Percentiles rank a stretch among this genome's conserved stretches.
These are phyloP conservation scores for Bruchidius siliquastri DNA, from an alignment of 2,888 invertebrate genomes.

Conservation along the genomic window DNA sequence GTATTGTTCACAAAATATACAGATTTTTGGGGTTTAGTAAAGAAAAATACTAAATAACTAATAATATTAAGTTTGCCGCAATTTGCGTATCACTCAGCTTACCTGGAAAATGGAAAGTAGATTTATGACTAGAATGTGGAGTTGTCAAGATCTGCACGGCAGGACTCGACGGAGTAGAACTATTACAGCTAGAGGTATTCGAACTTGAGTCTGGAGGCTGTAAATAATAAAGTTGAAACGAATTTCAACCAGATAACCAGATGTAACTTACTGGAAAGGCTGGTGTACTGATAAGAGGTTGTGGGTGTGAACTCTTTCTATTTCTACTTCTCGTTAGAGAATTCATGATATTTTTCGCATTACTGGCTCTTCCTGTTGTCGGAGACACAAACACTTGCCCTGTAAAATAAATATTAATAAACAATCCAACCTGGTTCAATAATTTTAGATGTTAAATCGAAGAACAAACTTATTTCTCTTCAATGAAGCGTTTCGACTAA, in stretches of 20 bases:
- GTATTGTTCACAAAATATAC: no score
- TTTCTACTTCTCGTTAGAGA: conserved; percentile 46
- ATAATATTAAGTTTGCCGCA: background rate
- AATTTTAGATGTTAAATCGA: no score
- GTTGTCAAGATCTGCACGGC: conserved; percentile 56
- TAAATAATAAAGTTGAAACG: conserved; percentile 23
- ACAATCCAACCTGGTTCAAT: conserved; percentile 1
- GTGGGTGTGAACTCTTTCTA: conserved; percentile 52
- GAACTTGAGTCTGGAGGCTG: conserved; percentile 83
- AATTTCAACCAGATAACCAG: background rate
- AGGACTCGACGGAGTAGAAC: conserved; percentile 93
- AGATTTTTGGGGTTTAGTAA: no score
- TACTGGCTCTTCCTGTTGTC: conserved; percentile 43
- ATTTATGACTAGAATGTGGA: conserved; percentile 45
- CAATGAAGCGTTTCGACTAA: no score
- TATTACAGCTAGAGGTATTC: conserved; percentile 93
- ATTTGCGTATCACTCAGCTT: conserved; percentile 11
- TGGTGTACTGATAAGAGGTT: conserved; percentile 54
- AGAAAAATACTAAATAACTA: no score
- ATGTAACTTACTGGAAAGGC: conserved; percentile 52
- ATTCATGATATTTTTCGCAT: conserved; percentile 46
- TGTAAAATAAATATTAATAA: conserved; percentile 11
- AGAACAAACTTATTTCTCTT: no score
- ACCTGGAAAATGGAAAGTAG: conserved; percentile 78
- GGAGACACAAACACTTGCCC: conserved; percentile 46